These are phyloP conservation scores for Acanthosepion lycidas DNA, from an alignment of 2,888 invertebrate genomes.

Conservation along the genomic window DNA sequence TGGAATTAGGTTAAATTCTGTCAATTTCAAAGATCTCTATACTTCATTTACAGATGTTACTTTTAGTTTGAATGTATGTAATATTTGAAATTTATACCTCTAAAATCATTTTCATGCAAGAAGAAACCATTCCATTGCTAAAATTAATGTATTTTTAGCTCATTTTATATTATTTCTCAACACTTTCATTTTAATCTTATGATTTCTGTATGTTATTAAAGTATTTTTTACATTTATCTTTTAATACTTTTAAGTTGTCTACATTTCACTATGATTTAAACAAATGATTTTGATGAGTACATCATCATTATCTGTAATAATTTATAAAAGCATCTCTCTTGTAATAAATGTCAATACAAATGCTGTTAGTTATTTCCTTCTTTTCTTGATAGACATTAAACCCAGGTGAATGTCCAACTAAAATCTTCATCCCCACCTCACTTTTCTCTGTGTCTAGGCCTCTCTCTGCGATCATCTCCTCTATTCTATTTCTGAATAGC, in stretches of 20 bases:
- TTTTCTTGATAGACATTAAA: neutral
- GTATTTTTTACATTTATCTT: neutral
- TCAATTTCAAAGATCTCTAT: neutral
- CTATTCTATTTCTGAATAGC: constrained; percentile 33
- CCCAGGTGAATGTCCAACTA: neutral
- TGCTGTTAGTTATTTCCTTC: neutral
- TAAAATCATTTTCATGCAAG: neutral
- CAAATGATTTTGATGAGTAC: neutral
- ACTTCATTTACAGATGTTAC: neutral
- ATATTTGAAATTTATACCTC: neutral
- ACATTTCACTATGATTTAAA: neutral
- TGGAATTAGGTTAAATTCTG: neutral
- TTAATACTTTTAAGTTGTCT: neutral
- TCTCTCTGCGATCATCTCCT: neutral
- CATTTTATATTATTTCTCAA: neutral
- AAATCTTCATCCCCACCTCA: too few species aligned
- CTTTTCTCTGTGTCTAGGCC: neutral
- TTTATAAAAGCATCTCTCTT: neutral
- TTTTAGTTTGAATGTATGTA: neutral
- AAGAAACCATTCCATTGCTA: neutral
- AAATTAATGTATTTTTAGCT: neutral
- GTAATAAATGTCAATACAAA: constrained; percentile 21
- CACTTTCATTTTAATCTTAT: too few species aligned
- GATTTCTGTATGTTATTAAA: constrained; percentile 24
- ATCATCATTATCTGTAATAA: neutral